Conservation (phyloP, 53 echinoderm and acorn worm genomes). For the Holothuria leucospilota region DNA sequence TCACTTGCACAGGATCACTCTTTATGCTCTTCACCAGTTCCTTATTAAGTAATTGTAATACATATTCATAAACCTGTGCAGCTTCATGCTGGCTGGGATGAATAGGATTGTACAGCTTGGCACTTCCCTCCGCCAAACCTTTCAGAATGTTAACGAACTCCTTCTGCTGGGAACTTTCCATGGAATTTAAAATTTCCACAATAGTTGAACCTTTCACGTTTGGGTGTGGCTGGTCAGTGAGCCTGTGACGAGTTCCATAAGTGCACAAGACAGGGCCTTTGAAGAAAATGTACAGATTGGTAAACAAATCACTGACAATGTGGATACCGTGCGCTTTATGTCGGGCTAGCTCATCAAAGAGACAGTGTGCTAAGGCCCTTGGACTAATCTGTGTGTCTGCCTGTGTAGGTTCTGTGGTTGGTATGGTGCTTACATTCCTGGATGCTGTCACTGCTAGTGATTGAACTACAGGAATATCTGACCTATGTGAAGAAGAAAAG, state of each 20-base stretch:
- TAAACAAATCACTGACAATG: constrained; percentile 65
- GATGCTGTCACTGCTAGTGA: background rate
- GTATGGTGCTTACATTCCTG: background rate
- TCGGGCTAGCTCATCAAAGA: constrained; percentile 86
- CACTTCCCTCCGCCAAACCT: constrained; percentile 58
- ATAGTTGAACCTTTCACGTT: constrained; percentile 73
- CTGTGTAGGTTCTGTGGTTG: constrained; percentile 20
- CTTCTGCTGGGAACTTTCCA: constrained; percentile 66
- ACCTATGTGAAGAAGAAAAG: background rate
- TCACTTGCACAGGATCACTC: background rate
- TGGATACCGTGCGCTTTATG: constrained; percentile 68
- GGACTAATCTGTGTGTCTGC: constrained; percentile 73
- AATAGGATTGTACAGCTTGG: constrained; percentile 68
- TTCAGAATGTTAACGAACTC: constrained; percentile 81
- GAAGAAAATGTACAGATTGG: constrained; percentile 80
- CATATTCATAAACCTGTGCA: constrained; percentile 61
- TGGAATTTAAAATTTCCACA: constrained; percentile 58
- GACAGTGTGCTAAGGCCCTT: constrained; percentile 77
- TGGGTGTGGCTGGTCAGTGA: constrained; percentile 65
- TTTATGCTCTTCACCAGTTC: background rate
- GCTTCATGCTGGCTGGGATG: constrained; percentile 70
- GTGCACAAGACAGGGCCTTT: constrained; percentile 84
- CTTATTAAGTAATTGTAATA: constrained; percentile 54
- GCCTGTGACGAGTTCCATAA: constrained; percentile 79
- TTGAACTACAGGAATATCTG: background rate